Percentiles rank a stretch among this genome's conserved stretches.
Conservation (phyloP, 2,113 vertebrate genomes). For the Oreochromis spilurus region DNA sequence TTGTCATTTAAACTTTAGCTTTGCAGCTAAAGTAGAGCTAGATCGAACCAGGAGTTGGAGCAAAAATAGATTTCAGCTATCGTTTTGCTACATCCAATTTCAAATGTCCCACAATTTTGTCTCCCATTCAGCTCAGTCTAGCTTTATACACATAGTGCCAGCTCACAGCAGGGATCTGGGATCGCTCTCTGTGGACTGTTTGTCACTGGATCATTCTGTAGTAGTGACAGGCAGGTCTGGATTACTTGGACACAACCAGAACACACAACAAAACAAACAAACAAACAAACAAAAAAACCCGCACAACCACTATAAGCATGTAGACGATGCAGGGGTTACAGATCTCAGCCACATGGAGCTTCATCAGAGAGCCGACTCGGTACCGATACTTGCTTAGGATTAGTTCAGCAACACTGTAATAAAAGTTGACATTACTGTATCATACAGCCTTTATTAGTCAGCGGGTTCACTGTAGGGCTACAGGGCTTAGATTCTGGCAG, state of each 20-base stretch:
- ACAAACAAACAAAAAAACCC: background rate
- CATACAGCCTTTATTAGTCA: background rate
- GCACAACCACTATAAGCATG: background rate
- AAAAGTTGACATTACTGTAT: background rate
- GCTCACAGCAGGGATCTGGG: background rate
- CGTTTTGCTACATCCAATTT: background rate
- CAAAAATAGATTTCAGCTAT: background rate
- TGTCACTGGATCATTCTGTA: background rate
- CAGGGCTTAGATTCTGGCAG: background rate
- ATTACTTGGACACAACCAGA: background rate
- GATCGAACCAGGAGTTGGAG: background rate
- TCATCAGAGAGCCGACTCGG: background rate
- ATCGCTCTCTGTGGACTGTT: background rate
- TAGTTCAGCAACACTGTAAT: background rate
- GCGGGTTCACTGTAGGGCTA: fast-evolving
- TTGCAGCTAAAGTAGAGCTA: slow-evolving; percentile 14
- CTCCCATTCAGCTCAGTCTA: background rate
- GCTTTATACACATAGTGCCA: background rate
- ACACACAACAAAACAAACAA: background rate
- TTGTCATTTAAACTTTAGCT: background rate
- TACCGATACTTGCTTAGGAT: background rate
- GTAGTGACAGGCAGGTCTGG: background rate
- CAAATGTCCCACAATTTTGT: background rate
- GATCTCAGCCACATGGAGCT: background rate
- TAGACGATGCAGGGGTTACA: background rate